These are phyloP conservation scores for Zelleria hepariella DNA, from an alignment of 2,888 invertebrate species.

Conservation along the genomic window DNA sequence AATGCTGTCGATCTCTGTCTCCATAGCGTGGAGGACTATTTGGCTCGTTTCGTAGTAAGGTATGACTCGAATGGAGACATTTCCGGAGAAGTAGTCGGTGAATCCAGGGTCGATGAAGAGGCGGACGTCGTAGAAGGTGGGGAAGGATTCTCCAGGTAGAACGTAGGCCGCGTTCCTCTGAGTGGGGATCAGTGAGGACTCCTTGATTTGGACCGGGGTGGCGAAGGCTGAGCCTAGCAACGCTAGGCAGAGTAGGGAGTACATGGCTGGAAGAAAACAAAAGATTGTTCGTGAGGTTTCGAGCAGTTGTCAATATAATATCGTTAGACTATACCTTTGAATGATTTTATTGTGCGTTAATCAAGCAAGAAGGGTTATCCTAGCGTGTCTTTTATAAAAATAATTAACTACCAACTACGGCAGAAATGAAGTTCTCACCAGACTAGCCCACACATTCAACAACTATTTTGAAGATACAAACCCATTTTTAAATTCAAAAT, in stretches of 20 bases:
- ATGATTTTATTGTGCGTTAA: too few species aligned
- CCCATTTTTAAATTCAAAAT: too few species aligned
- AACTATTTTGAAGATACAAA: too few species aligned
- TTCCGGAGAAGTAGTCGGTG: slow-evolving; percentile 50
- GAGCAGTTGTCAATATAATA: too few species aligned
- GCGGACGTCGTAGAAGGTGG: slow-evolving; percentile 64
- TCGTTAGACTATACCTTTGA: too few species aligned
- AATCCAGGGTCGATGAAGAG: slow-evolving; percentile 58
- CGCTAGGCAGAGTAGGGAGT: slow-evolving; percentile 37
- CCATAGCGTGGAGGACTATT: slow-evolving; percentile 62
- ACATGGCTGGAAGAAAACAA: slow-evolving; percentile 44
- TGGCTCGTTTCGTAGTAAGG: slow-evolving; percentile 29
- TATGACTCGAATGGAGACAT: slow-evolving; percentile 48
- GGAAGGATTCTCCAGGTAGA: slow-evolving; percentile 58
- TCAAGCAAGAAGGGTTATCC: too few species aligned
- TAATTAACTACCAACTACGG: too few species aligned
- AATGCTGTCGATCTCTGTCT: slow-evolving; percentile 36
- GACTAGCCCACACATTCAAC: too few species aligned
- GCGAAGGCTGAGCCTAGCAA: slow-evolving; percentile 33
- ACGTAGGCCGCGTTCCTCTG: neutral
- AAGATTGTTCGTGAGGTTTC: neutral
- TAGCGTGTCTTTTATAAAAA: too few species aligned
- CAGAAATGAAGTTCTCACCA: too few species aligned
- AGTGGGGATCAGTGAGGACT: slow-evolving; percentile 10
- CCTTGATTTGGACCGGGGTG: slow-evolving; percentile 21